Evolutionary conservation across 1,140 invertebrate genomes (phyloP).

Genomic region (Macrobrachium nipponense): DNA sequence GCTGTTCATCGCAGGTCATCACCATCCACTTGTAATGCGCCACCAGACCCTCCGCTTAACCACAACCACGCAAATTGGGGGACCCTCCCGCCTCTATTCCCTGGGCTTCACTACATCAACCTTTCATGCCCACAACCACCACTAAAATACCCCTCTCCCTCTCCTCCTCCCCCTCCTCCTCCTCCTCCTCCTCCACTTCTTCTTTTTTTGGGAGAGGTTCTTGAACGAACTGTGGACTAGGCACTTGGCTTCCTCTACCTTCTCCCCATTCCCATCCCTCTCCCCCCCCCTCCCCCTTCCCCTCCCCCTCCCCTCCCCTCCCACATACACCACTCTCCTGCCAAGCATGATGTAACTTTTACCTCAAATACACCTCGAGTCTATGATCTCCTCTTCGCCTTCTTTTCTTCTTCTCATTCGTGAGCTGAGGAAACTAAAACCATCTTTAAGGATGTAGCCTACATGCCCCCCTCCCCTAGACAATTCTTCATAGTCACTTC

Average conservation of each 20-base stretch:
- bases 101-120: neutral
- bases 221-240: too few relatives aligned
- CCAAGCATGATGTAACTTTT: neutral
- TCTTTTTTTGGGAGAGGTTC: neutral
- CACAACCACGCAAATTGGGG: constrained; percentile 30
- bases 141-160: neutral
- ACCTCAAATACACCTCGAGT: neutral
- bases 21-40: constrained; percentile 19
- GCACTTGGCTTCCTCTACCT: neutral
- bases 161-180: neutral
- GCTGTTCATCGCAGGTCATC: neutral
- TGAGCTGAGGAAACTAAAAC: too few relatives aligned
- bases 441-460: too few relatives aligned
- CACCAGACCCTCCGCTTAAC: constrained; percentile 5
- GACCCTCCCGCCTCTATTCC: neutral
- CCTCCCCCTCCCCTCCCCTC: neutral
- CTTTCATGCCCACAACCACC: neutral
- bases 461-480: too few relatives aligned
- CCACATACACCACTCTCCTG: neutral
- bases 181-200: neutral
- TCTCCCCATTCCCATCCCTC: neutral
- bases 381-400: neutral
- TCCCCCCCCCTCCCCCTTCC: neutral
- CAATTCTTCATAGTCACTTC: too few relatives aligned
- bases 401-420: neutral